phyloP scores from a whole-genome alignment of 2,888 invertebrate genomes.

The Megamerina dolium region DNA sequence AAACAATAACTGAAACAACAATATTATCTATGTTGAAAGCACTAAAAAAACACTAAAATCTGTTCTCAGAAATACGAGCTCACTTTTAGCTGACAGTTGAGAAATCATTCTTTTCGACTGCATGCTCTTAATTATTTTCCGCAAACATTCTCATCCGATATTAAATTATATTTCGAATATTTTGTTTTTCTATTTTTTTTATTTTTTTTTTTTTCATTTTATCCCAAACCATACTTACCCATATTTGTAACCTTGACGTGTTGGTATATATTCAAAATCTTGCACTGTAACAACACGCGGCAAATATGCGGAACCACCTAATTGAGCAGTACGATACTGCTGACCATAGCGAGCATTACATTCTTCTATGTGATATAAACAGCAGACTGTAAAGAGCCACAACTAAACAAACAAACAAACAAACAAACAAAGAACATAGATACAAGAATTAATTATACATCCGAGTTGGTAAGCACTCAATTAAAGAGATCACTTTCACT shows the following conservation, averaged over 20 bases:
- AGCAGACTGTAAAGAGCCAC: not conserved
- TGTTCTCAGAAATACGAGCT: too few species aligned
- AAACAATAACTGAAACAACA: too few species aligned
- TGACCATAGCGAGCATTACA: not conserved
- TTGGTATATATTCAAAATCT: conserved; percentile 37
- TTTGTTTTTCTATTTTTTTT: conserved; percentile 1
- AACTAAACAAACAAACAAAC: not conserved
- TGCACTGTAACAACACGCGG: conserved; percentile 20
- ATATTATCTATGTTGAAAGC: too few species aligned
- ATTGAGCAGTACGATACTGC: not conserved
- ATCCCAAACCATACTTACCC: conserved; percentile 24
- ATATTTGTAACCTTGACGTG: conserved; percentile 32
- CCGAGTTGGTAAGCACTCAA: too few species aligned
- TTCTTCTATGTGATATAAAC: not conserved
- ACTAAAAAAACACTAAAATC: too few species aligned
- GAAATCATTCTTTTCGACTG: too few species aligned
- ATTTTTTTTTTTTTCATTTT: not conserved
- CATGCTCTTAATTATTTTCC: too few species aligned
- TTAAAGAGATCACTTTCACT: too few species aligned
- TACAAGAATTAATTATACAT: not conserved
- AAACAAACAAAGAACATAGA: too few species aligned
- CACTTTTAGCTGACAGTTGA: too few species aligned
- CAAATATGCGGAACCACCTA: conserved; percentile 1
- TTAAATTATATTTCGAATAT: not conserved
- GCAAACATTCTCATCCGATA: too few species aligned